A percentile compares a stretch with the other conserved stretches of the same genome.
phyloP scores from a whole-genome alignment of 1,140 invertebrate genomes.

The Saxidomus purpurata region DNA sequence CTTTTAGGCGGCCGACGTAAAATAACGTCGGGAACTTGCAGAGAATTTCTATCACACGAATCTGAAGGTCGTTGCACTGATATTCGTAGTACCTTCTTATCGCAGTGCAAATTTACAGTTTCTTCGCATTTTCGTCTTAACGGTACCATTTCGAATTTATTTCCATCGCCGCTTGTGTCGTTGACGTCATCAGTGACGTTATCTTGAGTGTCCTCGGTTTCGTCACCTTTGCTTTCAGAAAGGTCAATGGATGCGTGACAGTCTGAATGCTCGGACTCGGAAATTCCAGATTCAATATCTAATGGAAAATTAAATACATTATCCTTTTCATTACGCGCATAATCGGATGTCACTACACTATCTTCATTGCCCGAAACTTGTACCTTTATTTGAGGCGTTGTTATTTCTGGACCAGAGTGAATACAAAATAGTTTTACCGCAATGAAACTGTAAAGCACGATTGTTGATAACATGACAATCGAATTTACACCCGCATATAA shows the following conservation, averaged over 20 bases:
- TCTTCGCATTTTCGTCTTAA: background rate
- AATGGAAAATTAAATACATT: constrained; percentile 28
- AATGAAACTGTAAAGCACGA: constrained; percentile 36
- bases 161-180: background rate
- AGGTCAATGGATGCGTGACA: constrained; percentile 12
- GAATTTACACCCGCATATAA: constrained; percentile 14
- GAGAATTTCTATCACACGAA: constrained; percentile 2
- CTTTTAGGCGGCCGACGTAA: background rate
- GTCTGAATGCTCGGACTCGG: constrained; percentile 31
- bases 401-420: background rate
- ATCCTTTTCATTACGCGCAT: background rate
- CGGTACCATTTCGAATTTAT: constrained; percentile 5
- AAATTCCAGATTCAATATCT: constrained; percentile 54
- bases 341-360: background rate
- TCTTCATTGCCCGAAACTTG: background rate
- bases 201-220: background rate
- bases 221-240: background rate
- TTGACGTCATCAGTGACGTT: background rate
- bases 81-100: background rate
- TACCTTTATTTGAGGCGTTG: background rate
- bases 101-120: background rate
- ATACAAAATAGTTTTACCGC: constrained; percentile 50
- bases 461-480: constrained; percentile 40
- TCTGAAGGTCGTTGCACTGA: background rate
- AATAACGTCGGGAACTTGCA: background rate